These are phyloP conservation scores for Eurypyga helias DNA, from an alignment of 2,113 vertebrate genomes.

Conservation along the genomic window DNA sequence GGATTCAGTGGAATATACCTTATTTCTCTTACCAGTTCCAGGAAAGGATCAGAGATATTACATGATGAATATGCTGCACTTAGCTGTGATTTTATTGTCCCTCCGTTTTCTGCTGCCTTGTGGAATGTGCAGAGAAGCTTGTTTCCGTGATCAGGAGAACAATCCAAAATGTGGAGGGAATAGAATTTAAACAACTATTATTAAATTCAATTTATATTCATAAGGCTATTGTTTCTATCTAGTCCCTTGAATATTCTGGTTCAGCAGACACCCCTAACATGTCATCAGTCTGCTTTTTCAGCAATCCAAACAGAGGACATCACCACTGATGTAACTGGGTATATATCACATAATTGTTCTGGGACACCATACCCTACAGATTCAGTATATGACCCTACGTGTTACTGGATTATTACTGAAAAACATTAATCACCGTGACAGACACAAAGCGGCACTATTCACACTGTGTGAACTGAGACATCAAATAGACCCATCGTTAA, in stretches of 20 bases:
- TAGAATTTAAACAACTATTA: neutral
- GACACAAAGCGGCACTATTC: conserved; percentile 58
- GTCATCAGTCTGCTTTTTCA: neutral
- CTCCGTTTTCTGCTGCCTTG: neutral
- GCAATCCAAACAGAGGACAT: neutral
- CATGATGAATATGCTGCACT: neutral
- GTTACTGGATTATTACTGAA: conserved; percentile 65
- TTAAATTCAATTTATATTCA: neutral
- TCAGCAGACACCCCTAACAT: neutral
- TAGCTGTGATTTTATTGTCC: neutral
- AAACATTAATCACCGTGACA: conserved; percentile 73
- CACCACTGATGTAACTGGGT: neutral
- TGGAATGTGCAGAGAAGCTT: neutral
- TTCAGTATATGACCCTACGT: neutral
- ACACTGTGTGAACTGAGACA: conserved; percentile 55
- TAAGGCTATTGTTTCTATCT: neutral
- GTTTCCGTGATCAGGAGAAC: neutral
- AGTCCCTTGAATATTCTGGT: neutral
- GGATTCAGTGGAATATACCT: neutral
- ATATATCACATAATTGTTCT: neutral
- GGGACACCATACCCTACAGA: neutral
- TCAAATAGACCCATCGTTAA: conserved; percentile 61
- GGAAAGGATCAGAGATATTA: neutral
- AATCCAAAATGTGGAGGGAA: neutral
- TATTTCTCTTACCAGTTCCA: neutral